Evolutionary conservation across 2,888 invertebrate genomes (phyloP).

Genomic region (Dryobotodes eremita): DNA sequence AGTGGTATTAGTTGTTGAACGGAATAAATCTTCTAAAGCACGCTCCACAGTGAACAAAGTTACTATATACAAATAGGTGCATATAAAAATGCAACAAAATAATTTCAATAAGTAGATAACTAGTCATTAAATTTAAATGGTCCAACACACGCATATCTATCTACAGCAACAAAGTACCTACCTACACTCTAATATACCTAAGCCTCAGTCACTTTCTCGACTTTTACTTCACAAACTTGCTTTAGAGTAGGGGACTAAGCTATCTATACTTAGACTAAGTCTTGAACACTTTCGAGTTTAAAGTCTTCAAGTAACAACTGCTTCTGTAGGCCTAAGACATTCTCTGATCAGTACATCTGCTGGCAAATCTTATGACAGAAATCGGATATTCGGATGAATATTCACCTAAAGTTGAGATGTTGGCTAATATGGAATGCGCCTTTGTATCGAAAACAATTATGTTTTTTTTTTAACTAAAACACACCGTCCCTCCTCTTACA

Average conservation of each 20-base stretch:
- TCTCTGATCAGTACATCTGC: neutral
- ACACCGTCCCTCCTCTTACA: too few species aligned
- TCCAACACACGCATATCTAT: neutral
- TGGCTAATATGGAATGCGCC: too few species aligned
- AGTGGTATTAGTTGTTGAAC: too few species aligned
- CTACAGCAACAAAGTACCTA: neutral
- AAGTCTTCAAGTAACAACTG: neutral
- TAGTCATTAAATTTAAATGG: too few species aligned
- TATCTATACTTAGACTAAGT: too few species aligned
- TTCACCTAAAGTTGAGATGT: too few species aligned
- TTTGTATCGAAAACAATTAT: too few species aligned
- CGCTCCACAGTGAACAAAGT: neutral
- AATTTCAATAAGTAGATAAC: neutral
- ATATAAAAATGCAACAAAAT: neutral
- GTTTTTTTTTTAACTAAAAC: too few species aligned
- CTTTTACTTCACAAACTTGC: constrained; percentile 7
- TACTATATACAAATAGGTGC: neutral
- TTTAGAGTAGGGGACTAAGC: neutral
- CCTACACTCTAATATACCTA: too few species aligned
- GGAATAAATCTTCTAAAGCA: too few species aligned
- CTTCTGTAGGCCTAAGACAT: neutral
- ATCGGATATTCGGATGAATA: too few species aligned
- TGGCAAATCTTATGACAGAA: neutral
- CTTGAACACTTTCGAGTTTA: neutral
- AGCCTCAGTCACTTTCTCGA: constrained; percentile 14